Evolutionary conservation across 92 coral and sea anemone genomes (phyloP).

Genomic region (Epizoanthus fatuus): DNA sequence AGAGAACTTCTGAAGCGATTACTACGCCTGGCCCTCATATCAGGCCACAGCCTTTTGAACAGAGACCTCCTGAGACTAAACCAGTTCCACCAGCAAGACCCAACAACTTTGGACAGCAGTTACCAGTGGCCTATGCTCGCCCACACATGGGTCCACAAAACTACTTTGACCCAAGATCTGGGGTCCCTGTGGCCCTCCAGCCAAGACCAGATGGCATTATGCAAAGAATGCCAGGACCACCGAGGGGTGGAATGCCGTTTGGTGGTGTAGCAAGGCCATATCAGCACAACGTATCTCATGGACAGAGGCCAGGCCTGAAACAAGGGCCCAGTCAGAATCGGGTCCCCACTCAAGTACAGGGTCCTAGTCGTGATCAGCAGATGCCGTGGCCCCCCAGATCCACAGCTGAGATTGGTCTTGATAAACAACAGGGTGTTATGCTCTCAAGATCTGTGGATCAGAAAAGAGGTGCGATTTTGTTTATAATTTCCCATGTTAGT

Average conservation of each 20-base stretch:
- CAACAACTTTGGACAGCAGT: slow-evolving; percentile 35
- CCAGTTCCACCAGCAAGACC: slow-evolving; percentile 9
- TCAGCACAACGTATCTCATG: not conserved
- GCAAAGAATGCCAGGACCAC: slow-evolving; percentile 20
- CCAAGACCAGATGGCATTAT: slow-evolving; percentile 18
- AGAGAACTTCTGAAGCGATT: slow-evolving; percentile 52
- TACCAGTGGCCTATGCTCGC: slow-evolving; percentile 14
- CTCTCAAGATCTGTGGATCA: not conserved
- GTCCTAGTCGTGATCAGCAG: slow-evolving; percentile 16
- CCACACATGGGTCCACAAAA: slow-evolving; percentile 14
- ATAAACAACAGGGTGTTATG: slow-evolving; percentile 12
- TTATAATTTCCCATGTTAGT: not conserved
- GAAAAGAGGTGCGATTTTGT: slow-evolving; percentile 10
- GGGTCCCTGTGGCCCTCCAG: slow-evolving; percentile 15
- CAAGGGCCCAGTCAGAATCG: slow-evolving; percentile 9
- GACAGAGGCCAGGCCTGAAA: slow-evolving; percentile 36
- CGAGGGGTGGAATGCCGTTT: slow-evolving; percentile 6
- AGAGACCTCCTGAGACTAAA: slow-evolving; percentile 24
- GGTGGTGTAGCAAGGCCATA: slow-evolving; percentile 16
- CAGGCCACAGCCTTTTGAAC: slow-evolving; percentile 27
- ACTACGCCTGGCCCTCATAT: slow-evolving; percentile 2
- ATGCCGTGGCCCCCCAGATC: slow-evolving; percentile 24
- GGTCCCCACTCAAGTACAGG: no score
- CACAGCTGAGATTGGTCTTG: not conserved
- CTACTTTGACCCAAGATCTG: slow-evolving; percentile 31